Percentiles rank a stretch among this genome's conserved stretches.
These are phyloP conservation scores for Dendronephthya gigantea DNA, from an alignment of 64 coral and sea anemone species.

Conservation along the genomic window DNA sequence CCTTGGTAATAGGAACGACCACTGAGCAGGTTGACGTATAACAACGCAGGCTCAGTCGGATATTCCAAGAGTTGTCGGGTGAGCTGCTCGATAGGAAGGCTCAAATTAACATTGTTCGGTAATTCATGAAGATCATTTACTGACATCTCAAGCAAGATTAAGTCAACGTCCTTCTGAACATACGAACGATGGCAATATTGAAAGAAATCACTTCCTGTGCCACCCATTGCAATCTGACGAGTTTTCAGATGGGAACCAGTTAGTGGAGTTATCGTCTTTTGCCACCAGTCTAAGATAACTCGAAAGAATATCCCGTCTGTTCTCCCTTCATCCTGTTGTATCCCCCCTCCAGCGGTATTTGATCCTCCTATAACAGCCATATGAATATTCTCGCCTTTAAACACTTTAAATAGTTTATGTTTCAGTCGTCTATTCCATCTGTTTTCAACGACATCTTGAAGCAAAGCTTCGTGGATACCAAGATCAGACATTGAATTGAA, in stretches of 20 bases:
- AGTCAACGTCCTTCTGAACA: slow-evolving; percentile 20
- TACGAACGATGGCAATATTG: slow-evolving; percentile 40
- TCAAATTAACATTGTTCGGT: slow-evolving; percentile 4
- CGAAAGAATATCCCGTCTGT: slow-evolving; percentile 37
- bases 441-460: slow-evolving; percentile 1
- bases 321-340: slow-evolving; percentile 26
- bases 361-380: slow-evolving; percentile 47
- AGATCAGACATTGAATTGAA: background rate
- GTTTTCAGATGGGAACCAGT: slow-evolving; percentile 38
- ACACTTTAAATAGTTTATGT: slow-evolving; percentile 29
- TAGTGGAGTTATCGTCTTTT: slow-evolving; percentile 21
- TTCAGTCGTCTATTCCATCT: slow-evolving; percentile 13
- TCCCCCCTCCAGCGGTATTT: slow-evolving; percentile 52
- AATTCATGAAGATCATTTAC: slow-evolving; percentile 18
- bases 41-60: slow-evolving; percentile 47
- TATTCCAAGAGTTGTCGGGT: slow-evolving; percentile 34
- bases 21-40: slow-evolving; percentile 58
- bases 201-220: slow-evolving; percentile 55
- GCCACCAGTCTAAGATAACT: slow-evolving; percentile 52
- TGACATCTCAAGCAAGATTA: slow-evolving; percentile 33
- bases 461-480: background rate
- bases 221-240: slow-evolving; percentile 35
- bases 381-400: slow-evolving; percentile 33
- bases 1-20: slow-evolving; percentile 43
- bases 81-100: slow-evolving; percentile 48